Conservation (phyloP, 1,140 invertebrate species). For the Micrasema longulum region DNA sequence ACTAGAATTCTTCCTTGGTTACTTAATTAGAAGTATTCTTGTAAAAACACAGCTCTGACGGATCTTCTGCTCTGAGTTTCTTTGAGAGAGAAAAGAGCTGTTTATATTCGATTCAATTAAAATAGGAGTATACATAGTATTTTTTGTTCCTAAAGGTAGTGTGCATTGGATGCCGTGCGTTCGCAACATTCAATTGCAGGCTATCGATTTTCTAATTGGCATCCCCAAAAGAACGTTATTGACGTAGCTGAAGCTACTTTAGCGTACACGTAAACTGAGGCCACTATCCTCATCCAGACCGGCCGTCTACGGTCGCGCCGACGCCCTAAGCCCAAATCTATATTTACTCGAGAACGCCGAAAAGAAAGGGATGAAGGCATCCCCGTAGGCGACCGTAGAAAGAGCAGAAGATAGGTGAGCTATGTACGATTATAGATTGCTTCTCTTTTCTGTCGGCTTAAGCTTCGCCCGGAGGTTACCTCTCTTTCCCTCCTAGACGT, state of each 20-base stretch:
- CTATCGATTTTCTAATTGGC: conserved; percentile 45
- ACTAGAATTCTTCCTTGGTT: no score
- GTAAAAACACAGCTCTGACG: no score
- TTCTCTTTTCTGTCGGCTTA: conserved; percentile 39
- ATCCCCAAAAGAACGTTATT: conserved; percentile 36
- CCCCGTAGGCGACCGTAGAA: conserved; percentile 33
- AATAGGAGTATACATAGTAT: no score
- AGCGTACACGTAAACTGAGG: conserved; percentile 26
- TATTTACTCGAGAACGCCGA: conserved; percentile 40
- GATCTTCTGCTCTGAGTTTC: no score
- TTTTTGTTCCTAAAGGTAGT: no score
- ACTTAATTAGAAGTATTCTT: no score
- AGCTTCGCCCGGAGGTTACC: conserved; percentile 22
- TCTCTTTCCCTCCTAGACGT: conserved; percentile 35
- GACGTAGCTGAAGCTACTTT: conserved; percentile 37
- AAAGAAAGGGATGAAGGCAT: conserved; percentile 45
- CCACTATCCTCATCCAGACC: conserved; percentile 42
- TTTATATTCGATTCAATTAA: no score
- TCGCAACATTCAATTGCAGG: conserved; percentile 17
- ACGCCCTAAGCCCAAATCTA: conserved; percentile 52
- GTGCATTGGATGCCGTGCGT: not conserved
- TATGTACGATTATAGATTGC: conserved; percentile 42
- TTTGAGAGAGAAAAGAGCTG: no score
- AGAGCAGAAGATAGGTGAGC: conserved; percentile 43
- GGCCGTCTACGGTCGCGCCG: conserved; percentile 46